Conservation (phyloP, 2,797 vertebrate genomes). For the Periparus ater region DNA sequence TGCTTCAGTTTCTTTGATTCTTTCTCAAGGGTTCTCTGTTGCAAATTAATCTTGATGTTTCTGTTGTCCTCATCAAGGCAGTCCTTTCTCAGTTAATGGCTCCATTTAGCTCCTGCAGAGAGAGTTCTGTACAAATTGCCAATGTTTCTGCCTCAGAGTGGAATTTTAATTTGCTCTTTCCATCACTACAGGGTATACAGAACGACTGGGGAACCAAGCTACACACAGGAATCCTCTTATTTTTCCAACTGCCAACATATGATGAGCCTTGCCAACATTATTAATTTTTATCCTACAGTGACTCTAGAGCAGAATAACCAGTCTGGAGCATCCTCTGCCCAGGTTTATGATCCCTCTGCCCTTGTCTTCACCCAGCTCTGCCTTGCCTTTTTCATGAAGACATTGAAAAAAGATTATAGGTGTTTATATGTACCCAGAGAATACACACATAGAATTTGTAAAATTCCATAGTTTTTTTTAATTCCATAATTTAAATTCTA, state of each 20-base stretch:
- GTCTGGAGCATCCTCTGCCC: not conserved
- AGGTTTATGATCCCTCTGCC: not conserved
- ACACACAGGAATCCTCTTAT: not conserved
- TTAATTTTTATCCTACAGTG: not conserved
- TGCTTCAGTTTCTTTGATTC: not conserved
- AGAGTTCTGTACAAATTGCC: not conserved
- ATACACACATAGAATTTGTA: not conserved
- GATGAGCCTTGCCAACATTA: not conserved
- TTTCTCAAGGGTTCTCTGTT: not conserved
- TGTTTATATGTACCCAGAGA: not conserved
- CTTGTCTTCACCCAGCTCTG: not conserved
- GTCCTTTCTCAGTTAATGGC: constrained; percentile 8
- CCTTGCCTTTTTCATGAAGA: not conserved
- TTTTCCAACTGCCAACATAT: not conserved
- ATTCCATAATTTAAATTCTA: no score
- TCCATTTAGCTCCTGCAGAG: constrained; percentile 10
- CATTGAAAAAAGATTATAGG: not conserved
- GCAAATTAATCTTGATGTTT: not conserved
- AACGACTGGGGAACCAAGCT: not conserved
- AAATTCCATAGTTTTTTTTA: not conserved
- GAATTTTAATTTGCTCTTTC: constrained; percentile 27
- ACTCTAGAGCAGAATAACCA: not conserved
- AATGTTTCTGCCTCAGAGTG: not conserved
- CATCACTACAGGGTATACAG: not conserved
- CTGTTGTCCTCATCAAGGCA: not conserved